Base-by-base conservation (phyloP, 1,140 invertebrate genomes). In the Heliothis virescens region DNA sequence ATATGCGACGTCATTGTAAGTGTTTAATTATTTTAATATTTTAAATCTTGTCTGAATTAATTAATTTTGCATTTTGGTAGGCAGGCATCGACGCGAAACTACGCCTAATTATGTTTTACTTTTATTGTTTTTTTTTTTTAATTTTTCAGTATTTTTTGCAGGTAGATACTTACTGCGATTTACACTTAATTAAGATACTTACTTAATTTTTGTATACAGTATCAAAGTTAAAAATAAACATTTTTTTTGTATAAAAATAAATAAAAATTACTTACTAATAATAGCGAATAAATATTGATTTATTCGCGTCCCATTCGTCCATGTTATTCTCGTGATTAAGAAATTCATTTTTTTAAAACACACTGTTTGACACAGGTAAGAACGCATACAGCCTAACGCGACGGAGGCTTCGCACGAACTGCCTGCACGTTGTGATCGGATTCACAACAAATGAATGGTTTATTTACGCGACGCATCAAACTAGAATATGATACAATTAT, bases 261-360 rank as follows among this genome's bases (percentile, higher is more conserved):
- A 73, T 18, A 48, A 59, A 50, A 47, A 65, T 13, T 62, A 93
- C 92, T 93, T 79, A 93, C 92, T 87, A 55, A 93, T 85, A 67
- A 91, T 80, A 3, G 92, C 92, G 72, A 93, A 93, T 52, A 93
- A 60, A 84, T 92, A 93, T 79, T 93, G 92, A 73, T 92, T 93
- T 67, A 92, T 90, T 50, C 92, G 79, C 21, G 86, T 90, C 16
- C 92, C 92, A 87, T 91, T 93, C 63, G 88, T 83, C 88, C 89
- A 92, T 87, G 89, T 90, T 10, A 93, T 73, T 86, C 91, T 92
- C 1, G 86, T 86, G 34, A 93, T 80, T 84, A 93, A 73, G 83
- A 92, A 79, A 88, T 93, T 93, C 92, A 93, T 93, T 87, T 85
- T 88, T 86, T 71, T 77, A 26, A 73, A 47, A 73, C 75, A 79